These are phyloP conservation scores for Chironomus riparius DNA, from an alignment of 2,888 invertebrate species.

Conservation along the genomic window DNA sequence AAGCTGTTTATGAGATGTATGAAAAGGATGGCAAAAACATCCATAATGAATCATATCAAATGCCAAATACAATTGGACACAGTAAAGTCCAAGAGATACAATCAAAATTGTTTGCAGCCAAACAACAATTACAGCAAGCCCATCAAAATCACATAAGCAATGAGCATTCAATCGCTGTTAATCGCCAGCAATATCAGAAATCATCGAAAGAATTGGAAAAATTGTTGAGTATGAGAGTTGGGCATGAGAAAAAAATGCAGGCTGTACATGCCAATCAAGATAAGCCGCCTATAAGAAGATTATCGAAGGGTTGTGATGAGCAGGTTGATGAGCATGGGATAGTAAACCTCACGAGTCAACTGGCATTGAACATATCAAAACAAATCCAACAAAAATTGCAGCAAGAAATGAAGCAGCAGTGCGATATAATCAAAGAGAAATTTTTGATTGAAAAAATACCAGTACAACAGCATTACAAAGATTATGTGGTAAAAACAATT, in stretches of 20 bases:
- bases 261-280: neutral
- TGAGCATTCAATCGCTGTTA: neutral
- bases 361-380: conserved; percentile 36
- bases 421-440: conserved; percentile 44
- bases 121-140: neutral
- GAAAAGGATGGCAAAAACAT: neutral
- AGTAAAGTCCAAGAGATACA: conserved; percentile 22
- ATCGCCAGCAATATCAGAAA: conserved; percentile 29
- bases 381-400: conserved; percentile 44
- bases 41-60: neutral
- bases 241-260: neutral
- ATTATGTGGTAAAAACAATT: conserved; percentile 8
- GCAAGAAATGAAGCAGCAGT: conserved; percentile 44
- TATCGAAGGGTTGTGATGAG: conserved; percentile 28
- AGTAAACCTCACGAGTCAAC: conserved; percentile 38
- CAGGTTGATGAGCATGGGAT: conserved; percentile 30
- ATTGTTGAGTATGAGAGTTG: conserved; percentile 30
- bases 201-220: conserved; percentile 32
- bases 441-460: conserved; percentile 42
- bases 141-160: neutral
- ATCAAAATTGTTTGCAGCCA: conserved; percentile 18
- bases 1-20: conserved; percentile 13
- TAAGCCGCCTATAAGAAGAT: neutral
- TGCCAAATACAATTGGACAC: neutral
- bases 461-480: conserved; percentile 36